These are phyloP conservation scores for Pemphredon lugubris DNA, from an alignment of 2,888 invertebrate species.

Conservation along the genomic window DNA sequence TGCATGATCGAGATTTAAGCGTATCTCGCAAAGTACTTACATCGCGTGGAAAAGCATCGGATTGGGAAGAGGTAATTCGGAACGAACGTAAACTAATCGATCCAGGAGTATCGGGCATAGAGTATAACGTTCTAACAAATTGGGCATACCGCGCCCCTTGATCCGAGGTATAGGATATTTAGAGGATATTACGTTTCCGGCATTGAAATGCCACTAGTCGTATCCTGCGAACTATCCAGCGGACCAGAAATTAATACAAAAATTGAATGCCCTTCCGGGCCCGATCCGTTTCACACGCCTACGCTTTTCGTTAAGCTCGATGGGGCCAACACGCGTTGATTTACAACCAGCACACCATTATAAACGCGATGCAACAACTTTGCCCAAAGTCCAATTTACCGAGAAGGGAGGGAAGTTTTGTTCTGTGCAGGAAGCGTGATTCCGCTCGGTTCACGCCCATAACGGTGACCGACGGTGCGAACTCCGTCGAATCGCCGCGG, in stretches of 20 bases:
- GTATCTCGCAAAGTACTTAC: too few species aligned
- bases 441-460: slow-evolving; percentile 76
- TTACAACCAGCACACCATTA: slow-evolving; percentile 51
- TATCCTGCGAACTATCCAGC: slow-evolving; percentile 34
- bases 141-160: too few species aligned
- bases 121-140: too few species aligned
- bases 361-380: slow-evolving; percentile 54
- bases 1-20: too few species aligned
- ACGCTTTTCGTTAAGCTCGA: slow-evolving; percentile 43
- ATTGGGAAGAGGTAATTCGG: too few species aligned
- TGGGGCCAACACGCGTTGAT: slow-evolving; percentile 61
- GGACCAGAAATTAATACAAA: slow-evolving; percentile 39
- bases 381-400: slow-evolving; percentile 69
- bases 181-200: slow-evolving; percentile 32
- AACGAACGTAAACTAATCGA: too few species aligned
- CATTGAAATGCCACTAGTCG: slow-evolving; percentile 26
- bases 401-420: slow-evolving; percentile 68
- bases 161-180: too few species aligned
- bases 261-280: slow-evolving; percentile 62
- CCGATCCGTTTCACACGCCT: slow-evolving; percentile 59
- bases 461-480: slow-evolving; percentile 73
- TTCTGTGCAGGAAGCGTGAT: slow-evolving; percentile 74
- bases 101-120: too few species aligned
- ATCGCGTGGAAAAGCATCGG: too few species aligned
- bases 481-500: slow-evolving; percentile 49